A percentile compares a stretch with the other conserved stretches of the same genome.
Conservation (phyloP, 2,888 invertebrate genomes). For the Crioceris asparagi region DNA sequence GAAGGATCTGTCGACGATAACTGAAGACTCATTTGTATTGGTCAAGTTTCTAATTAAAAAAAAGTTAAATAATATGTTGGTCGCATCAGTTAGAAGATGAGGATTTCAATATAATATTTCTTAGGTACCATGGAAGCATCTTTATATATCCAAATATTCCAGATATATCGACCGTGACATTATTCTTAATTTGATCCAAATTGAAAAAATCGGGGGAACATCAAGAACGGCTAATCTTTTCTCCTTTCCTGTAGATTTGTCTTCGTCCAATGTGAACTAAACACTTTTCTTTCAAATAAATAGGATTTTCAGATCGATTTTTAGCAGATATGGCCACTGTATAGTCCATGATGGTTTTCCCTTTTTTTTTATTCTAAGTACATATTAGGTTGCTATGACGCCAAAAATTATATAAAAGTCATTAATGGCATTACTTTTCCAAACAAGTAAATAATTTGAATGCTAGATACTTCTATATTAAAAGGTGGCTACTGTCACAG, state of each 20-base stretch:
- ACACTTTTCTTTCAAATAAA: slow-evolving; percentile 2
- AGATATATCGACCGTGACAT: not conserved
- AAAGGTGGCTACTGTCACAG: slow-evolving; percentile 3
- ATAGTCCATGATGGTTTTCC: not conserved
- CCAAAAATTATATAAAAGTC: slow-evolving; percentile 1
- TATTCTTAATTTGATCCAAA: slow-evolving; percentile 2
- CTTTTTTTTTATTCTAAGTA: not conserved
- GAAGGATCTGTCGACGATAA: slow-evolving; percentile 3
- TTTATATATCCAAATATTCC: slow-evolving; percentile 1
- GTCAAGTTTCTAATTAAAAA: slow-evolving; percentile 2
- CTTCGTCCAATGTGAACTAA: slow-evolving; percentile 3
- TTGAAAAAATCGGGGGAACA: slow-evolving; percentile 3
- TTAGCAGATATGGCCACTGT: slow-evolving; percentile 1
- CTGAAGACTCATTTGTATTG: slow-evolving; percentile 2
- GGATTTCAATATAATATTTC: not conserved
- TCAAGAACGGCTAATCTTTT: slow-evolving; percentile 4
- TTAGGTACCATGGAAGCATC: not conserved
- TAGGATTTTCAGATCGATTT: not conserved
- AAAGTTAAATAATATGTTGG: slow-evolving; percentile 3
- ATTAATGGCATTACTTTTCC: slow-evolving; percentile 1
- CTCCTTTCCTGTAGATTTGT: slow-evolving; percentile 3
- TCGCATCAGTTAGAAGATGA: not conserved
- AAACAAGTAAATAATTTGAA: slow-evolving; percentile 2
- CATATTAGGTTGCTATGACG: slow-evolving; percentile 3
- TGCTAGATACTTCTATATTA: not conserved